Conservation (phyloP, 2,888 invertebrate genomes). For the Cryptosula pallasiana region DNA sequence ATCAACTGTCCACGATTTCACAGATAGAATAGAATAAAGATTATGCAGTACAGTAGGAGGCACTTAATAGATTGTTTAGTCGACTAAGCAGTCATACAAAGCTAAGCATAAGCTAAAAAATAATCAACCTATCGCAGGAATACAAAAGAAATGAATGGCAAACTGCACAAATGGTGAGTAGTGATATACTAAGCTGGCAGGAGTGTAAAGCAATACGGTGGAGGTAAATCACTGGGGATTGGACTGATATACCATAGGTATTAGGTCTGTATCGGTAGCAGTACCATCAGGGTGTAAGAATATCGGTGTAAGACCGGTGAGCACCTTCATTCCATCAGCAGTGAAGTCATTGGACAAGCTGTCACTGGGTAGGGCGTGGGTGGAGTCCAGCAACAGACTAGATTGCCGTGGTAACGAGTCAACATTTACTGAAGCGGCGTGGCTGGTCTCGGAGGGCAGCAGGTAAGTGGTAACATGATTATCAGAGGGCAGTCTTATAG, state of each 20-base stretch:
- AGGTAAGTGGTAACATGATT: neutral
- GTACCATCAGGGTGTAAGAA: constrained; percentile 6
- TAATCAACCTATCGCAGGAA: too few relatives aligned
- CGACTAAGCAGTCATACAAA: too few relatives aligned
- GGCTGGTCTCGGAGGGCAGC: neutral
- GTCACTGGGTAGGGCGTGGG: constrained; percentile 15
- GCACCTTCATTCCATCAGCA: constrained; percentile 5
- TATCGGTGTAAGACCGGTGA: constrained; percentile 12
- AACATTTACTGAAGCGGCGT: neutral
- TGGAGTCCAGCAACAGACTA: constrained; percentile 6
- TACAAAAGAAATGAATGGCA: neutral
- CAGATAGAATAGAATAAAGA: too few relatives aligned
- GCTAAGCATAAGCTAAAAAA: too few relatives aligned
- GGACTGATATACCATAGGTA: constrained; percentile 18
- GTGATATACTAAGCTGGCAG: too few relatives aligned
- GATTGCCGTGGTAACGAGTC: neutral
- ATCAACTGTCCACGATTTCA: too few relatives aligned
- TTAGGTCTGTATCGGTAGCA: constrained; percentile 4
- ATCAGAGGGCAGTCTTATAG: neutral
- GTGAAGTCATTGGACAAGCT: constrained; percentile 21
- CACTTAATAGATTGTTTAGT: too few relatives aligned
- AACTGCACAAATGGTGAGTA: neutral
- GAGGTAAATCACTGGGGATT: constrained; percentile 8
- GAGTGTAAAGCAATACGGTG: too few relatives aligned
- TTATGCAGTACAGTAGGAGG: too few relatives aligned